Conservation (phyloP, 2,888 invertebrate genomes). For the Aelia acuminata region DNA sequence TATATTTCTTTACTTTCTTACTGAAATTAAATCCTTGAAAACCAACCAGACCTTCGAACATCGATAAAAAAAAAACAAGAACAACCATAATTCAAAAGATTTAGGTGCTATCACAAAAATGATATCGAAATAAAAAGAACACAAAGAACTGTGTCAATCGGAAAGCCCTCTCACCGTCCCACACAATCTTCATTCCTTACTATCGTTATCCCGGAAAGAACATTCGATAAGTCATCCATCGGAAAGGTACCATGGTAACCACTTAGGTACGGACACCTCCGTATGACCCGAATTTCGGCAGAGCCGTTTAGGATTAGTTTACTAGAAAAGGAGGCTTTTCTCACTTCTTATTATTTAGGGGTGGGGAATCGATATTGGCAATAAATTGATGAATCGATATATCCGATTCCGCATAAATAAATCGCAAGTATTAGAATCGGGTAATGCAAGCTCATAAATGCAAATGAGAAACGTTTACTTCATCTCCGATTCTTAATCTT, state of each 20-base stretch:
- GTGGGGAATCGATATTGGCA: neutral
- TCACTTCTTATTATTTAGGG: neutral
- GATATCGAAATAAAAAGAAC: neutral
- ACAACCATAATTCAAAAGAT: neutral
- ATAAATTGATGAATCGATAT: neutral
- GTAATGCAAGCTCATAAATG: neutral
- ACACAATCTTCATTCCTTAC: neutral
- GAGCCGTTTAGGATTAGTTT: neutral
- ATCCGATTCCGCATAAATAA: neutral
- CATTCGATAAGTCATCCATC: neutral
- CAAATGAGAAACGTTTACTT: neutral
- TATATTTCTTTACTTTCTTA: too few relatives aligned
- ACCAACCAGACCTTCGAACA: neutral
- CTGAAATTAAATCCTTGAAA: neutral
- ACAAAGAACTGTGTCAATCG: constrained; percentile 5
- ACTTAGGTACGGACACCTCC: neutral
- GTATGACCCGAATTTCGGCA: neutral
- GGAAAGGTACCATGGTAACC: neutral
- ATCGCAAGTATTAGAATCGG: neutral
- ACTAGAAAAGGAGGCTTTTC: neutral
- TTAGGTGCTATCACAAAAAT: neutral
- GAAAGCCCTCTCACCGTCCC: neutral
- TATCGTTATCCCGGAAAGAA: neutral
- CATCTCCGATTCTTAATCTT: neutral
- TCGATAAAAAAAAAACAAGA: neutral